A percentile compares a stretch with the other conserved stretches of the same genome.
These are phyloP conservation scores for Neuroscelio doddi DNA, from an alignment of 2,888 invertebrate genomes.

Conservation along the genomic window DNA sequence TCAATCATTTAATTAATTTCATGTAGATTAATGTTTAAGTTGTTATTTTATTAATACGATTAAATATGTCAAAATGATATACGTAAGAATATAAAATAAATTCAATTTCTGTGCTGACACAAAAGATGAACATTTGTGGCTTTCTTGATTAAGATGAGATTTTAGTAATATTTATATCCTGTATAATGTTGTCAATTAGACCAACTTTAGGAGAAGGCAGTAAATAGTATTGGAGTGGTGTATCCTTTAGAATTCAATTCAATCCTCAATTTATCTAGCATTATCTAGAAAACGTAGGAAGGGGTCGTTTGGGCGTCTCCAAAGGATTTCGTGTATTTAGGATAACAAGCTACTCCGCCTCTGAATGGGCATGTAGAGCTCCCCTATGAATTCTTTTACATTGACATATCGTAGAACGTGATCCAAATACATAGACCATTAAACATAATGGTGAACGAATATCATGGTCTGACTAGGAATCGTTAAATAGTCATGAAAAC, in stretches of 20 bases:
- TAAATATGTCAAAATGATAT: too few species aligned
- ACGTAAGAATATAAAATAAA: too few species aligned
- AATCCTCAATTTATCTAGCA: slow-evolving; percentile 72
- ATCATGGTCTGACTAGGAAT: slow-evolving; percentile 48
- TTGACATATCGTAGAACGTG: slow-evolving; percentile 72
- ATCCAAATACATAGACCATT: slow-evolving; percentile 72
- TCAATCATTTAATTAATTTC: too few species aligned
- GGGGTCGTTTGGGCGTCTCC: slow-evolving; percentile 56
- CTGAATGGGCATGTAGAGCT: slow-evolving; percentile 70
- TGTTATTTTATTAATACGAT: too few species aligned
- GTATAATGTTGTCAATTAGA: slow-evolving; percentile 35
- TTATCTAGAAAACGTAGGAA: slow-evolving; percentile 64
- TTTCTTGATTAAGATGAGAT: too few species aligned
- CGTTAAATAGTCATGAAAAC: slow-evolving; percentile 65
- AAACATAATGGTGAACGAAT: slow-evolving; percentile 70
- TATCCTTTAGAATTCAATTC: slow-evolving; percentile 67
- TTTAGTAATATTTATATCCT: slow-evolving; percentile 5
- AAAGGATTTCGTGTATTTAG: slow-evolving; percentile 72
- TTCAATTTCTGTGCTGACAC: too few species aligned
- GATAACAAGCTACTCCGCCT: slow-evolving; percentile 70
- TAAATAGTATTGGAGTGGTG: slow-evolving; percentile 52
- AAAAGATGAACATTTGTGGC: too few species aligned
- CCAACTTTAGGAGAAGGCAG: slow-evolving; percentile 29
- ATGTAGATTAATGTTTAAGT: too few species aligned
- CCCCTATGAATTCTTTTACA: slow-evolving; percentile 68